Percentiles rank a stretch among this genome's conserved stretches.
These are phyloP conservation scores for Cybosia mesomella DNA, from an alignment of 2,888 invertebrate species.

Conservation along the genomic window DNA sequence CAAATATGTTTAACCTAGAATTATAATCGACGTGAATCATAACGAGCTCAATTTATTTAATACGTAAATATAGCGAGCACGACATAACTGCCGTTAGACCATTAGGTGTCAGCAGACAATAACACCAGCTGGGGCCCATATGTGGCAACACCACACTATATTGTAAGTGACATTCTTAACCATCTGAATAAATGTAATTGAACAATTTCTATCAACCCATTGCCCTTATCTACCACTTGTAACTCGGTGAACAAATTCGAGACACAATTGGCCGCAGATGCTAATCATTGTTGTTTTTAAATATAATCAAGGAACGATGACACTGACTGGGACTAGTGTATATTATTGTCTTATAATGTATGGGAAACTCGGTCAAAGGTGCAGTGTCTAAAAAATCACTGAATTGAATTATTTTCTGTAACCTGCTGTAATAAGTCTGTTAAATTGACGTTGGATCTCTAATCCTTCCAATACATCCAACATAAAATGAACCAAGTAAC, in stretches of 20 bases:
- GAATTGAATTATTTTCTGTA: background rate
- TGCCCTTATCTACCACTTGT: slow-evolving; percentile 74
- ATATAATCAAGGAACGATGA: slow-evolving; percentile 57
- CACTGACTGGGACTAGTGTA: slow-evolving; percentile 38
- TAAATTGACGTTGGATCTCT: too few species aligned
- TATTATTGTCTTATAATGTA: slow-evolving; percentile 16
- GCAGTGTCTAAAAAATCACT: background rate
- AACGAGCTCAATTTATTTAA: slow-evolving; percentile 31
- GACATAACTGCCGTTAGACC: slow-evolving; percentile 34
- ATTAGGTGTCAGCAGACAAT: slow-evolving; percentile 38
- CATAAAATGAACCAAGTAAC: background rate
- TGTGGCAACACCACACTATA: slow-evolving; percentile 76
- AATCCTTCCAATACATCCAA: too few species aligned
- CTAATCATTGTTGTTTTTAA: slow-evolving; percentile 70
- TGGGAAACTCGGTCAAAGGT: background rate
- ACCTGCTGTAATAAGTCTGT: background rate
- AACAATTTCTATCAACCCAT: slow-evolving; percentile 83
- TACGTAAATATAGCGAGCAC: slow-evolving; percentile 25
- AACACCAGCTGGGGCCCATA: slow-evolving; percentile 48
- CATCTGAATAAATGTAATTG: slow-evolving; percentile 84
- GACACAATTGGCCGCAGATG: slow-evolving; percentile 70
- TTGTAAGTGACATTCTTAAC: slow-evolving; percentile 83
- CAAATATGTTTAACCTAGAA: slow-evolving; percentile 47
- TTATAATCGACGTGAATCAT: slow-evolving; percentile 45
- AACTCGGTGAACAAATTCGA: slow-evolving; percentile 58